These are phyloP conservation scores for Anniella stebbinsi DNA, from an alignment of 2,797 vertebrate genomes.

Conservation along the genomic window DNA sequence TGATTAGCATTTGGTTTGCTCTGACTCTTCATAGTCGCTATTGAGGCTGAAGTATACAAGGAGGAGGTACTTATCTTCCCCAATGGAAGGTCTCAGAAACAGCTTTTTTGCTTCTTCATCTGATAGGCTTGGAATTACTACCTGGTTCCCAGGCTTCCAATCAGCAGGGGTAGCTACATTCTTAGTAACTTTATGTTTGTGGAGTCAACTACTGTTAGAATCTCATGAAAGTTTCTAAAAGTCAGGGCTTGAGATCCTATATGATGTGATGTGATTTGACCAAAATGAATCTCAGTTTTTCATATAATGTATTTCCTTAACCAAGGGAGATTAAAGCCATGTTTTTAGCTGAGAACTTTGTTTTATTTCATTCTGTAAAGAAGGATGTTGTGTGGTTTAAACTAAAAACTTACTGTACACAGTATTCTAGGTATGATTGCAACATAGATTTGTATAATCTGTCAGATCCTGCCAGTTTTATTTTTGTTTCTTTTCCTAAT, in stretches of 20 bases:
- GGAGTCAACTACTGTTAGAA: background rate
- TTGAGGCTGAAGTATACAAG: slow-evolving; percentile 87
- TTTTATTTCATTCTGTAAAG: background rate
- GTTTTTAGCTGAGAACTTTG: background rate
- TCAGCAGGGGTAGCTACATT: background rate
- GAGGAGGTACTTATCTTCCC: slow-evolving; percentile 92
- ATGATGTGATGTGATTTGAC: background rate
- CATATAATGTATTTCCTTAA: background rate
- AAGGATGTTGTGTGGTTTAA: background rate
- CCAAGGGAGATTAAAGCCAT: background rate
- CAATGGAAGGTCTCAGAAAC: slow-evolving; percentile 91
- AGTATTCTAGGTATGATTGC: too few relatives aligned
- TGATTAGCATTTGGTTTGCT: accelerated
- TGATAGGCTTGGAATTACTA: slow-evolving; percentile 90
- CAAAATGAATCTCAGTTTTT: background rate
- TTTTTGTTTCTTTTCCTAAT: too few relatives aligned
- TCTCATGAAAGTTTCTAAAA: background rate
- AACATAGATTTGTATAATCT: too few relatives aligned
- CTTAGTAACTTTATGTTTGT: background rate
- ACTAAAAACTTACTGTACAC: background rate
- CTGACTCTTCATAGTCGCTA: slow-evolving; percentile 13
- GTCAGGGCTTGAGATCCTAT: background rate
- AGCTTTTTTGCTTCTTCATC: slow-evolving; percentile 87
- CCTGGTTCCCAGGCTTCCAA: slow-evolving; percentile 86
- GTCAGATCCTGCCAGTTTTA: too few relatives aligned